phyloP scores from a whole-genome alignment of 2,888 invertebrate species.

The Dyspetes luteomarginatus region DNA sequence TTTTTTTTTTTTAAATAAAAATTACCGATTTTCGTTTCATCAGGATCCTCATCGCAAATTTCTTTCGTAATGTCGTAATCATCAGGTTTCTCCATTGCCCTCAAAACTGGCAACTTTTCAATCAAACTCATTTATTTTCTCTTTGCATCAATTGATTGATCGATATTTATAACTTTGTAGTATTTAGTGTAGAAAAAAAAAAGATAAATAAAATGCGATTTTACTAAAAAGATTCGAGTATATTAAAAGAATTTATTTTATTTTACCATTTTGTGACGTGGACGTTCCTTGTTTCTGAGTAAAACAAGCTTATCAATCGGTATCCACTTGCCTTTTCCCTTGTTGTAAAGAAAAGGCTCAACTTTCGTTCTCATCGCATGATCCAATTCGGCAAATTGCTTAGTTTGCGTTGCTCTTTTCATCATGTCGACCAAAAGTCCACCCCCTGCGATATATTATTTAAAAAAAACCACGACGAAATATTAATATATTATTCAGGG shows the following conservation, averaged over 20 bases:
- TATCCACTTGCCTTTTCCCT: conserved; percentile 95
- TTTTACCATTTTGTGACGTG: conserved; percentile 90
- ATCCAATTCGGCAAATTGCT: conserved; percentile 96
- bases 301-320: conserved; percentile 95
- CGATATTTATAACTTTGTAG: too few species aligned
- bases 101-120: conserved; percentile 89
- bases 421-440: conserved; percentile 97
- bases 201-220: too few species aligned
- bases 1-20: not conserved
- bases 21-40: conserved; percentile 80
- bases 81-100: conserved; percentile 92
- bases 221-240: not conserved
- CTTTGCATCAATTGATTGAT: too few species aligned
- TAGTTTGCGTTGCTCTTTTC: conserved; percentile 95
- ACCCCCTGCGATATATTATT: conserved; percentile 86
- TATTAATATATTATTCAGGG: too few species aligned
- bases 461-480: conserved; percentile 1
- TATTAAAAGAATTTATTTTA: not conserved
- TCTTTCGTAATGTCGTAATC: conserved; percentile 93
- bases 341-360: conserved; percentile 96
- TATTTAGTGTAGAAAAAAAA: too few species aligned
- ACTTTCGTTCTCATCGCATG: conserved; percentile 96
- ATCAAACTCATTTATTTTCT: too few species aligned
- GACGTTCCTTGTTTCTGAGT: conserved; percentile 93
- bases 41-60: conserved; percentile 84